Base-by-base conservation (phyloP, 2,113 vertebrate genomes). In the Sturnus vulgaris region DNA sequence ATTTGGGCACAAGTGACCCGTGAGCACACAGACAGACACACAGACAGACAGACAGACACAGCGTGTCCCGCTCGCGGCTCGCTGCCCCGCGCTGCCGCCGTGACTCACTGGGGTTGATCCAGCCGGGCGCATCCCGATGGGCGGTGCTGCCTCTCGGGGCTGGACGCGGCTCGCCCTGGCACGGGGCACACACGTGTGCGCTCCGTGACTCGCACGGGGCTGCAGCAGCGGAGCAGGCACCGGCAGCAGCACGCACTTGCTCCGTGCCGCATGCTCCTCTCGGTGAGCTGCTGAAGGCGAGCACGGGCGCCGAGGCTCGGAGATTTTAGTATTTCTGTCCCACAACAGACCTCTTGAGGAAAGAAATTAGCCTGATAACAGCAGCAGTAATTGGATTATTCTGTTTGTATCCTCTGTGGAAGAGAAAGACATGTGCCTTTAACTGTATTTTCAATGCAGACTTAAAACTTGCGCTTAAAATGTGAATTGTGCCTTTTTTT, bases 381-480 rank as follows among this genome's bases (percentile, higher is more conserved):
- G 76, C 52, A 90, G 65, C 47, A 52, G 47, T 92, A 81, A 91
- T 88, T 95, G 90, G 85, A 86, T 93, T 90, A 61, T 94, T 88
- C 40, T 0, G 0, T 84, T 82, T 60, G 52, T 75, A 64, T 86
- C 42, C n/a, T 96, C 80, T 35, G 23, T 50, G 65, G 77, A 84
- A 82, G 77, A 77, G 60, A 50, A 73, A 17, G 17, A 39, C 24
- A 24, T 2, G 2, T 86, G 76, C 17, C 56, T 93, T 92, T 81
- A 89, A 71, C 65, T 86, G 1, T 87, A 56, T 93, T 92, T 85
- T 77, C 47, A 81, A 77, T 19, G 30, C 39, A 75, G 72, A 20
- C 46, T 72, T 92, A 83, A 92, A 70, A 94, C 52, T 61, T 53
- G 24, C 35, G 49, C 55, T 95, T 83, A 71, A 94, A 96, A 91